These are phyloP conservation scores for Erythrolamprus reginae DNA, from an alignment of 2,113 vertebrate genomes.

Conservation along the genomic window DNA sequence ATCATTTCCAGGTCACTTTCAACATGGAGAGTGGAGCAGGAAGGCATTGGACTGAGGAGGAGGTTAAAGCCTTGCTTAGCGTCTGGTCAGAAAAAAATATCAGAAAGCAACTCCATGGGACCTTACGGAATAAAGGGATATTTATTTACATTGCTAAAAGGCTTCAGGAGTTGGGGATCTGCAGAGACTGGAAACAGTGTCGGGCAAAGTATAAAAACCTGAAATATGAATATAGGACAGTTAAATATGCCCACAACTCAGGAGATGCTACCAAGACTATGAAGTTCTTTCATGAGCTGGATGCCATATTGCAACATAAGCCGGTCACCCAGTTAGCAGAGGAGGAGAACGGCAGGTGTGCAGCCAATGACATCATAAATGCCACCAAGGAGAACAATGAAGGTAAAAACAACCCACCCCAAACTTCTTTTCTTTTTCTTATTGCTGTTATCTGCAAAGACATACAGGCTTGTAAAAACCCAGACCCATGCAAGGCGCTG, in stretches of 20 bases:
- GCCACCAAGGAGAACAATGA: slow-evolving; percentile 50
- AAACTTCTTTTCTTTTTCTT: slow-evolving; percentile 43
- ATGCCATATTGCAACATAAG: slow-evolving; percentile 68
- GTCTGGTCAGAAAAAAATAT: slow-evolving; percentile 84
- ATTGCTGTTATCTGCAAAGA: slow-evolving; percentile 42
- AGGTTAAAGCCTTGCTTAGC: slow-evolving; percentile 81
- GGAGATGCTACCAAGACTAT: slow-evolving; percentile 69
- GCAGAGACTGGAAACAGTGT: slow-evolving; percentile 86
- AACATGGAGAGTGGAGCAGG: slow-evolving; percentile 84
- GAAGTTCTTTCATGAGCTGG: slow-evolving; percentile 74
- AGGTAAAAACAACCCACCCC: slow-evolving; percentile 54
- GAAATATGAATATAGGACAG: slow-evolving; percentile 80
- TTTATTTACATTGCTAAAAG: slow-evolving; percentile 86
- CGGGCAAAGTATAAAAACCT: slow-evolving; percentile 84
- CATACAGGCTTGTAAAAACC: background rate
- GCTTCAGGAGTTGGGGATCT: slow-evolving; percentile 80
- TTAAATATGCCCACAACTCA: slow-evolving; percentile 67
- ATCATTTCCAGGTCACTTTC: slow-evolving; percentile 92
- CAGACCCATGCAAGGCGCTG: slow-evolving; percentile 33
- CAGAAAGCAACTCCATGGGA: slow-evolving; percentile 71
- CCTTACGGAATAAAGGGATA: slow-evolving; percentile 81
- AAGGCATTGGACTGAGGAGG: slow-evolving; percentile 78
- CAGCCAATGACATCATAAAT: slow-evolving; percentile 50
- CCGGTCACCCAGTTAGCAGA: slow-evolving; percentile 59
- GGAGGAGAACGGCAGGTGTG: slow-evolving; percentile 62